phyloP scores from a whole-genome alignment of 2,797 vertebrate genomes.

The Myoxocephalus aenaeus region DNA sequence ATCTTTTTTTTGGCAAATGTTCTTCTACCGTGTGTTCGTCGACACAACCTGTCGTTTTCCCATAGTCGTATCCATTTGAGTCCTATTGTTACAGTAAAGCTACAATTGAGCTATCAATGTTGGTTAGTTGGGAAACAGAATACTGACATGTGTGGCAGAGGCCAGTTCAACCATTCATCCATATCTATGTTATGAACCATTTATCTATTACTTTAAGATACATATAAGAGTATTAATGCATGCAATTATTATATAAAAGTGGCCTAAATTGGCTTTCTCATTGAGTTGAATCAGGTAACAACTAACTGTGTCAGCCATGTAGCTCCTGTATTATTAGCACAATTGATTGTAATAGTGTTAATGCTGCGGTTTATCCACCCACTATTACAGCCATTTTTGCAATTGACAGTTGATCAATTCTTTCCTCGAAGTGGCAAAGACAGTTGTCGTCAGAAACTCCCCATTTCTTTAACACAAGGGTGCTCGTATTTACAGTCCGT shows the following conservation, averaged over 20 bases:
- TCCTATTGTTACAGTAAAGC: neutral
- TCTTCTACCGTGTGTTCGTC: neutral
- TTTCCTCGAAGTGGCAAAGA: constrained; percentile 2
- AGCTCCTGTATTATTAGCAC: neutral
- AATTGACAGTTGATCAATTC: neutral
- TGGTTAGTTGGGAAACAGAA: neutral
- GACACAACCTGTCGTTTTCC: neutral
- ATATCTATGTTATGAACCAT: neutral
- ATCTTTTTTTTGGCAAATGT: neutral
- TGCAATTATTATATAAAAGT: neutral
- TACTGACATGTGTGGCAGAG: neutral
- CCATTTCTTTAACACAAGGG: constrained; percentile 13
- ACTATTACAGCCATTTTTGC: constrained; percentile 12
- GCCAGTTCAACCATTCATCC: neutral
- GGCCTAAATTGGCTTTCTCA: neutral
- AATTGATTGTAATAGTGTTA: neutral
- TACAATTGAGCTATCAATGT: neutral
- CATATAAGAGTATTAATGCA: neutral
- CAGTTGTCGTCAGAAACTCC: neutral
- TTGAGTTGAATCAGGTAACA: neutral
- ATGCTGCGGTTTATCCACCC: constrained; percentile 10
- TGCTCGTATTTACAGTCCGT: constrained; percentile 2
- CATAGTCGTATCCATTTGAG: neutral
- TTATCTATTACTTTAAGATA: neutral
- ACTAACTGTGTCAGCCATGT: neutral